Base-by-base conservation (phyloP, 2,113 vertebrate species). In the Tyto alba region DNA sequence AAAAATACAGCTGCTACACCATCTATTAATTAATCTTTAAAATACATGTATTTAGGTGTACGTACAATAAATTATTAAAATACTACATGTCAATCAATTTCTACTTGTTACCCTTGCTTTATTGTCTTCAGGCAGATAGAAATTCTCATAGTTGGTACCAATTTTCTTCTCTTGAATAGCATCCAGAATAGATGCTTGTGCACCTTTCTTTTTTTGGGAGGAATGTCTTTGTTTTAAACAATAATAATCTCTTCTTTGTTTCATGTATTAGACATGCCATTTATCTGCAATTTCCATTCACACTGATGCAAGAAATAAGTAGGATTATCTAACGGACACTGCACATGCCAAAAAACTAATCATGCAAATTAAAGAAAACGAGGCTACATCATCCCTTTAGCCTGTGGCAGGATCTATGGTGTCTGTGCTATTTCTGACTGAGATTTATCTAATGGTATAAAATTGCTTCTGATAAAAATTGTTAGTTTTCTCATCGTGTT, bases 401-500 rank as follows among this genome's bases (percentile, higher is more conserved):
- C 83, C 53, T 84, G 4, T 67, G 47, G 23, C 38, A 78, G 36
- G 38, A 74, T 84, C 72, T 84, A 0, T 78, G 48, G 9, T 84
- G 38, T 77, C 68, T 59, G 34, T 82, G 29, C 73, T 92, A 19
- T 55, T 95, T 90, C 68, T 91, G 56, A 41, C 47, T 80, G 63
- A 59, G 69, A 71, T 82, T 87, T 66, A 75, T 89, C 40, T 94
- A 82, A 67, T 32, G 23, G 27, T 72, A 23, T 83, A 62, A 96
- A 93, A 95, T 82, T 66, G 55, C 68, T 90, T 90, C 53, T 89
- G 76, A 40, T 45, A 59, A 43, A 91, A 95, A 88, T 71, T 47
- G 60, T 94, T 93, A 16, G 26, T 90, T 95, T 96, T 77, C 62
- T 91, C 47, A 20, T 93, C 25, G 21, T 85, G 55, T 88, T 89